Evolutionary conservation across 1,140 invertebrate species (phyloP).

Genomic region (Drosophila grimshawi): DNA sequence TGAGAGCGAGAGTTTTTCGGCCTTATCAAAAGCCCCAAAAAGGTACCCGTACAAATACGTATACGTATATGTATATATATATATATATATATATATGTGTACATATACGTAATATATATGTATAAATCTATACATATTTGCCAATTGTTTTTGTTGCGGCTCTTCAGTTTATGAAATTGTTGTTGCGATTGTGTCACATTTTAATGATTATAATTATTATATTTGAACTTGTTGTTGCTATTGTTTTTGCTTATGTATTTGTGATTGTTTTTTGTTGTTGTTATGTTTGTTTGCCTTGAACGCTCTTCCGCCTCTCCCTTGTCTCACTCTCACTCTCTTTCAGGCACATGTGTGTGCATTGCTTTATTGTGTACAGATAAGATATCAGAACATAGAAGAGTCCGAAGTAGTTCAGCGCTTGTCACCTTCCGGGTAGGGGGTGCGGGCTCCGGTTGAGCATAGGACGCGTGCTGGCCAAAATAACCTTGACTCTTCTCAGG

Average conservation of each 20-base stretch:
- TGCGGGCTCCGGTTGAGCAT: constrained; percentile 11
- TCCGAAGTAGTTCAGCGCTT: constrained; percentile 12
- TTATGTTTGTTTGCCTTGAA: constrained; percentile 28
- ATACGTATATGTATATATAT: not conserved
- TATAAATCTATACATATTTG: constrained; percentile 11
- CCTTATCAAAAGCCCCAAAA: constrained; percentile 52
- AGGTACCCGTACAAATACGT: constrained; percentile 24
- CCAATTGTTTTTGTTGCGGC: constrained; percentile 13
- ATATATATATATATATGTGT: not conserved
- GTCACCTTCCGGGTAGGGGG: not conserved
- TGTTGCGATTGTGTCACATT: constrained; percentile 48
- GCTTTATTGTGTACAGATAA: constrained; percentile 16
- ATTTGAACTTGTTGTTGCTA: constrained; percentile 20
- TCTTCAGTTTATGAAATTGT: constrained; percentile 30
- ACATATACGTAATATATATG: not conserved
- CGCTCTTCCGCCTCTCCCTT: constrained; percentile 10
- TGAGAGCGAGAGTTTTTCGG: constrained; percentile 53
- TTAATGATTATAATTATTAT: constrained; percentile 48
- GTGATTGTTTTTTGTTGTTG: constrained; percentile 16
- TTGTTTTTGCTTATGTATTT: constrained; percentile 5
- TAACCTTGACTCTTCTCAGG: constrained; percentile 28
- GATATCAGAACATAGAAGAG: constrained; percentile 33
- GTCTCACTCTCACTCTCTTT: constrained; percentile 13
- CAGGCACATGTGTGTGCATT: not conserved
- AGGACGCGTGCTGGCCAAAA: constrained; percentile 22